Evolutionary conservation across 2,888 invertebrate species (phyloP), one percentile per base, ranked within the genome.

Genomic region (Tholera decimalis): DNA sequence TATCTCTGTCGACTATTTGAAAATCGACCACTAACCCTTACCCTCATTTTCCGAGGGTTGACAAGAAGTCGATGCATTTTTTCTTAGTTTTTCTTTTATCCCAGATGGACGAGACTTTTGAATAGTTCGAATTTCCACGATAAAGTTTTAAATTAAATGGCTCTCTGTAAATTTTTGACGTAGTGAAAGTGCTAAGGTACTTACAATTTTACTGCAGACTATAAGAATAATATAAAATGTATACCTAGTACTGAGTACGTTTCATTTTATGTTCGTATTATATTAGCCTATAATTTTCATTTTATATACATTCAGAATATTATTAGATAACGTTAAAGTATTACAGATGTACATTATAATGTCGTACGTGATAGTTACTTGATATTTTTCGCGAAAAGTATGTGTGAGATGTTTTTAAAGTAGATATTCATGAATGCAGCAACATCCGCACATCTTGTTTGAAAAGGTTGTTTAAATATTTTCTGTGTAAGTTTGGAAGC

Each of bases 271-370:
- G 30, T 54, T 41, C 35, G 26, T 50, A 28, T 74, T 79, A 79
- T 57, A 73, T 73, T 64, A 66, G 68, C n/a, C 55, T 7, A 44
- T 79, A 79, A 79, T 79, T 79, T 75, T 67, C 51, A 67, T 79
- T 79, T 74, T 74, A 74, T 67, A 67, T 73, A 57, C 57, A 50
- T 77, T 62, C 57, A 39, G 55, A 72, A 72, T 73, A 46, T 58
- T 77, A 73, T 72, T 59, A 47, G 37, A 24, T 59, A 63, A 59
- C 63, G 41, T 77, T 56, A 72, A 77, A 73, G 39, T 59, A 58
- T 47, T 56, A 59, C 57, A 57, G 62, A 71, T 51, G 71, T 77
- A 77, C 49, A 62, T 77, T 62, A 30, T 73, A 72, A 63, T 72
- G 20, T 47, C 6, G 58, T 63, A 72, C 63, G 77, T 71, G 73